phyloP scores from a whole-genome alignment of 2,113 vertebrate species.

The Lutjanus erythropterus region DNA sequence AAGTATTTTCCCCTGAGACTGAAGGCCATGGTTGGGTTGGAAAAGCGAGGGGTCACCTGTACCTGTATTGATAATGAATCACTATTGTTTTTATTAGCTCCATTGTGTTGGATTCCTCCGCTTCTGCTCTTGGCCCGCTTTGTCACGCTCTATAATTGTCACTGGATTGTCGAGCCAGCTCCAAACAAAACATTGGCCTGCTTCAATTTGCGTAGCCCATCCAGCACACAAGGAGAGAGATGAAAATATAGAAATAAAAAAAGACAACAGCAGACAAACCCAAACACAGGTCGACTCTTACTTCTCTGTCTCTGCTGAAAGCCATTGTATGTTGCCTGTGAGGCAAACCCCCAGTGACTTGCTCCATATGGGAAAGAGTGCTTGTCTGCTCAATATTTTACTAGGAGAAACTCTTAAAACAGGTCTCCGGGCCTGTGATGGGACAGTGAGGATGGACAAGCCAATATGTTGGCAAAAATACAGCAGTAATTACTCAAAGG shows the following conservation, averaged over 20 bases:
- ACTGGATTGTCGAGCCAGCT: conserved; percentile 18
- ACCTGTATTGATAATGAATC: conserved; percentile 22
- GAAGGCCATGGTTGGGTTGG: background rate
- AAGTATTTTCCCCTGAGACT: background rate
- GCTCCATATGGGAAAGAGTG: conserved; percentile 53
- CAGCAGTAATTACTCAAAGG: conserved; percentile 14
- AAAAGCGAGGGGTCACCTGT: conserved; percentile 25
- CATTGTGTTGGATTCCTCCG: conserved; percentile 13
- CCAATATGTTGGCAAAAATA: conserved; percentile 8
- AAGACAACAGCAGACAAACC: conserved; percentile 12
- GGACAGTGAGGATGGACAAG: conserved; percentile 11
- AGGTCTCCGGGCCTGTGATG: conserved; percentile 21
- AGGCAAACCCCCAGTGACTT: conserved; percentile 21
- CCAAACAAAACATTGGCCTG: conserved; percentile 12
- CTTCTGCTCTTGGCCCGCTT: conserved; percentile 8
- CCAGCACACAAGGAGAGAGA: background rate
- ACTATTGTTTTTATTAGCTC: conserved; percentile 19
- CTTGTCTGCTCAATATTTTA: conserved; percentile 71
- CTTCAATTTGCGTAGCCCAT: conserved; percentile 9
- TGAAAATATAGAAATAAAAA: background rate
- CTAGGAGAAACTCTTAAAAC: conserved; percentile 32
- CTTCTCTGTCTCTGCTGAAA: conserved; percentile 42
- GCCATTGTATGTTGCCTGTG: conserved; percentile 48
- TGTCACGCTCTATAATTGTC: conserved; percentile 34
- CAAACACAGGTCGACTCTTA: conserved; percentile 6